Evolutionary conservation across 2,888 invertebrate genomes (phyloP), one percentile per base, ranked within the genome.

Genomic region (Drosophila niveifrons): DNA sequence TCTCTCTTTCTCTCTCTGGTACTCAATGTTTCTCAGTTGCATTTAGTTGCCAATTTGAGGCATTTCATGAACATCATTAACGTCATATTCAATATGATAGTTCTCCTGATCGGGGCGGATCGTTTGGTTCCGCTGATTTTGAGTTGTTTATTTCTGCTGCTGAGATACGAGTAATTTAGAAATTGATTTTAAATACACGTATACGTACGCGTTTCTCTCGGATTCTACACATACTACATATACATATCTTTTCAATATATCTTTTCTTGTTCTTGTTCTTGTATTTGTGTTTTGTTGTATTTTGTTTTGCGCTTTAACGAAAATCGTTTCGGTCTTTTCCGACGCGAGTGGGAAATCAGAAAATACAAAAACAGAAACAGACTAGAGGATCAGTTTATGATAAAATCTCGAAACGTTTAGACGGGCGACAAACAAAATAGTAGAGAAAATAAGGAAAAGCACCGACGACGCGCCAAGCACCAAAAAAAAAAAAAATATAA

Each of bases 321-420:
- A 77, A 74, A 78, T 72, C 48, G 72, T 85, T 80, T 74, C 74
- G 72, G n/a, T n/a, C 59, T 80, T 83, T 82, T 68, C 68, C 71
- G 64, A 65, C 50, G n/a, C 29, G 63, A 34, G 43, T 47, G 64
- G 64, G 64, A 64, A 78, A 51, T 47, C 53, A 61, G 61, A 82
- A 72, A 68, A 76, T 65, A 78, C 63, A 72, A 59, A 69, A 72
- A 83, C 72, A 72, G 66, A 67, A 65, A 69, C 66, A 71, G 74
- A 66, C 76, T 66, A 53, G 67, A 76, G 83, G 80, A 82, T 91
- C 90, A 91, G 92, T 91, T 90, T 88, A 89, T 91, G 89, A 91
- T 91, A 82, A 90, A 89, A 89, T 90, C 91, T 90, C 91, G 90
- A 88, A 78, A 80, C 89, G 90, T 79, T 90, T 86, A 89, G 90